Conservation (phyloP, 2,888 invertebrate genomes). For the Tachystola acroxantha region DNA sequence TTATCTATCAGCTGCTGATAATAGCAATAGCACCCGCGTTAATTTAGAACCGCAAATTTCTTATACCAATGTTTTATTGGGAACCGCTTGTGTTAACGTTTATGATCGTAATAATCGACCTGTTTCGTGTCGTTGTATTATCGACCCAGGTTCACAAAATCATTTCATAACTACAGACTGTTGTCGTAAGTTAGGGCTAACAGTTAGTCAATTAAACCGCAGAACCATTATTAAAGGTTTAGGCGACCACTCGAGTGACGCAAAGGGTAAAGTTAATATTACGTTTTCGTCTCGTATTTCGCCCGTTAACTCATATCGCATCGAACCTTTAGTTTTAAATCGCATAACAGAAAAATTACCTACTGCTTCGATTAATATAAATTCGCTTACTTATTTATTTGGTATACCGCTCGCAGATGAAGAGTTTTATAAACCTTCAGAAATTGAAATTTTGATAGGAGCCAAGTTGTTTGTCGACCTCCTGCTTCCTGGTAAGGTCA, state of each 20-base stretch:
- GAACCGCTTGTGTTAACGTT: not conserved
- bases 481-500: no score
- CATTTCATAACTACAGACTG: conserved; percentile 1
- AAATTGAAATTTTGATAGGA: not conserved
- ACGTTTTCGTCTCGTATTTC: not conserved
- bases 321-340: not conserved
- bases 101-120: not conserved
- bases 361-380: no score
- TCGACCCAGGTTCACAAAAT: conserved; percentile 3
- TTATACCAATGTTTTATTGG: not conserved
- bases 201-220: not conserved
- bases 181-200: not conserved
- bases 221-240: not conserved
- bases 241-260: not conserved
- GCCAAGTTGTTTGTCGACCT: not conserved
- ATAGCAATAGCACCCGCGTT: no score
- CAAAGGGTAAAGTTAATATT: not conserved
- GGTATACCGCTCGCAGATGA: conserved; percentile 1
- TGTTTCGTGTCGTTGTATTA: not conserved
- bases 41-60: not conserved
- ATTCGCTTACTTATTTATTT: no score
- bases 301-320: not conserved
- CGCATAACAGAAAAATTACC: not conserved
- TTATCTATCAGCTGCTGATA: not conserved
- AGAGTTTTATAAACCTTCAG: not conserved